These are phyloP conservation scores for Spinibarbus caldwelli DNA, from an alignment of 2,797 vertebrate species.

Conservation along the genomic window DNA sequence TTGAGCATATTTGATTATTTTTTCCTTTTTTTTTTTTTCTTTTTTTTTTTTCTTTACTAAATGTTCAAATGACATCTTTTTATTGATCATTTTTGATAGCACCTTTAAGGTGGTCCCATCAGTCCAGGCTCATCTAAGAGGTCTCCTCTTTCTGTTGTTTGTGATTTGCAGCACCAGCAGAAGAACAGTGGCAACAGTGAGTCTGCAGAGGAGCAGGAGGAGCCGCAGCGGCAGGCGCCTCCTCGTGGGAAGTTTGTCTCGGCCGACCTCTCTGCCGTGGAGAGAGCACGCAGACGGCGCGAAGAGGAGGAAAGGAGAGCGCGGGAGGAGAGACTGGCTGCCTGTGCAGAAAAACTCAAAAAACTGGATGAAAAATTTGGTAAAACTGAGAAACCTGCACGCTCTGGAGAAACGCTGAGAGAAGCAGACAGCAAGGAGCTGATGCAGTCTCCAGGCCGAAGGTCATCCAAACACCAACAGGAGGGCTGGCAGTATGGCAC, in stretches of 20 bases:
- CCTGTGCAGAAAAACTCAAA: slow-evolving; percentile 97
- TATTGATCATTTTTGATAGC: too few species aligned
- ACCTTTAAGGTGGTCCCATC: neutral
- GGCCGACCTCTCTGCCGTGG: slow-evolving; percentile 91
- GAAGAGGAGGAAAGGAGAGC: slow-evolving; percentile 94
- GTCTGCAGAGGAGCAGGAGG: slow-evolving; percentile 85
- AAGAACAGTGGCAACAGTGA: slow-evolving; percentile 77
- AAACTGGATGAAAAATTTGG: slow-evolving; percentile 91
- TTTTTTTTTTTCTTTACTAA: too few species aligned
- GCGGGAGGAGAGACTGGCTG: slow-evolving; percentile 92
- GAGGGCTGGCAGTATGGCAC: slow-evolving; percentile 80
- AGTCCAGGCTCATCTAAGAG: neutral
- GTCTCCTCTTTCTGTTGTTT: neutral
- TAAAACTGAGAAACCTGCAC: slow-evolving; percentile 85
- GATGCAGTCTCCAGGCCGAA: slow-evolving; percentile 74
- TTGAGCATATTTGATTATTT: neutral
- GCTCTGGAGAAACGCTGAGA: slow-evolving; percentile 78
- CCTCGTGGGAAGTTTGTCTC: slow-evolving; percentile 89
- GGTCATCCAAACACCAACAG: slow-evolving; percentile 72
- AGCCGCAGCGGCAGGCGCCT: slow-evolving; percentile 75
- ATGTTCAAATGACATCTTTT: too few species aligned
- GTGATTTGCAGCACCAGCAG: slow-evolving; percentile 67
- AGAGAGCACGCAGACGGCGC: slow-evolving; percentile 88
- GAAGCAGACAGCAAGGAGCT: slow-evolving; percentile 78
- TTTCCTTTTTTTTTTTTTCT: too few species aligned